Base-by-base conservation (phyloP, 1,140 invertebrate genomes). In the Hypothenemus hampei region DNA sequence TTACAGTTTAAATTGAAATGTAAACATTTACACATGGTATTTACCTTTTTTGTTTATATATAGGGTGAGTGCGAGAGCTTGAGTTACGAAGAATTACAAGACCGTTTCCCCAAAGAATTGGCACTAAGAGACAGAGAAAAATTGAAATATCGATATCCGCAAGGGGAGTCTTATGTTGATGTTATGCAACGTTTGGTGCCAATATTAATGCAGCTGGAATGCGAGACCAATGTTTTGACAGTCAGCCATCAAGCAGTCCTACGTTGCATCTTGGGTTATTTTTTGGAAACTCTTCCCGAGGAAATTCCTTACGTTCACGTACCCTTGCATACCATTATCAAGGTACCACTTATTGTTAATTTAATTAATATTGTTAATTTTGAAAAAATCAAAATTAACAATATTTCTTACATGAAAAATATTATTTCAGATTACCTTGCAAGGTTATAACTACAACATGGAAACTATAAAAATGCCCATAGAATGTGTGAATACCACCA, bases 71-170 rank as follows among this genome's bases (percentile, higher is more conserved):
- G 92, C 74, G 93, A 96, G 73, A 88, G 87, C 13, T 78, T 95
- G 59, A 93, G 91, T 0, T 97, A 96, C 69, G 91, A 95, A 72
- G 93, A 96, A 72, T 93, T 97, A 74, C 86, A 92, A 61, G 84
- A 87, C 51, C 81, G 83, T 39, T 93, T 88, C 77, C 92, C 92
- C 1, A 84, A 89, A 66, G 93, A 96, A 72, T 92, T 96, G 72
- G 89, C 90, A 1, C 83, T 87, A 74, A 77, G 93, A 10, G 91
- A 96, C 72, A 83, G 90, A 63, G 90, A 96, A 69, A 97, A 97
- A 73, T 79, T 93, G 46, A 85, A 87, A 59, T 97, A 95, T 72
- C 81, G 93, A 31, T 96, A 96, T 73, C 91, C 91, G 0, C 88
- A 86, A 78, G 92, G 92, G 15, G 92, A 97, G 66, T 90, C 86